phyloP scores from a whole-genome alignment of 2,888 invertebrate genomes.

The Carcina quercana region DNA sequence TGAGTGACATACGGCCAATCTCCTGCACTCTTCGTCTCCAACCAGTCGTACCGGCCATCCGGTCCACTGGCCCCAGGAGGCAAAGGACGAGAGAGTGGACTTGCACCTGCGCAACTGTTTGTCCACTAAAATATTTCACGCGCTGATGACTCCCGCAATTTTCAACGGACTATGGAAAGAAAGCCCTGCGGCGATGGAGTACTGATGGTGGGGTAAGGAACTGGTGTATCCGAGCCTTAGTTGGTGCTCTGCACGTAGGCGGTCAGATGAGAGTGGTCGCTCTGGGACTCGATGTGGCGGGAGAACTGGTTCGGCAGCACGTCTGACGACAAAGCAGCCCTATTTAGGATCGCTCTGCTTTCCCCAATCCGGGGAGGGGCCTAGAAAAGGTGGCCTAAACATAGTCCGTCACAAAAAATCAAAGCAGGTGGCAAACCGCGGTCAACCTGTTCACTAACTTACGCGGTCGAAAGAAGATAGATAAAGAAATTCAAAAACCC shows the following conservation, averaged over 20 bases:
- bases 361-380: conserved; percentile 1
- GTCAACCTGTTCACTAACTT: neutral
- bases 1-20: too few relatives aligned
- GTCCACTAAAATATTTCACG: too few relatives aligned
- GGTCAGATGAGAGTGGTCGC: neutral
- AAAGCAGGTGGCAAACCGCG: neutral
- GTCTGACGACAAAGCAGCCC: conserved; percentile 8
- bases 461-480: neutral
- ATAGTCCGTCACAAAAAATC: neutral
- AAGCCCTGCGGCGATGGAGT: neutral
- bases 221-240: neutral
- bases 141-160: too few relatives aligned
- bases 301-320: conserved; percentile 8
- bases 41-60: too few relatives aligned
- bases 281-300: neutral
- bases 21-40: too few relatives aligned
- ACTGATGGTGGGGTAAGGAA: neutral
- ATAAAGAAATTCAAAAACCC: neutral
- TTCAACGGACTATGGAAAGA: too few relatives aligned
- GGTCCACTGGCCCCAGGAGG: too few relatives aligned
- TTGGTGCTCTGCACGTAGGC: neutral
- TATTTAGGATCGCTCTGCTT: conserved; percentile 11
- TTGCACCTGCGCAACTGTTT: too few relatives aligned
- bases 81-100: too few relatives aligned
- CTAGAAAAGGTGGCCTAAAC: conserved; percentile 8